Percentiles rank a stretch among this genome's conserved stretches.
phyloP scores from a whole-genome alignment of 2,888 invertebrate genomes.

The Icerya purchasi region DNA sequence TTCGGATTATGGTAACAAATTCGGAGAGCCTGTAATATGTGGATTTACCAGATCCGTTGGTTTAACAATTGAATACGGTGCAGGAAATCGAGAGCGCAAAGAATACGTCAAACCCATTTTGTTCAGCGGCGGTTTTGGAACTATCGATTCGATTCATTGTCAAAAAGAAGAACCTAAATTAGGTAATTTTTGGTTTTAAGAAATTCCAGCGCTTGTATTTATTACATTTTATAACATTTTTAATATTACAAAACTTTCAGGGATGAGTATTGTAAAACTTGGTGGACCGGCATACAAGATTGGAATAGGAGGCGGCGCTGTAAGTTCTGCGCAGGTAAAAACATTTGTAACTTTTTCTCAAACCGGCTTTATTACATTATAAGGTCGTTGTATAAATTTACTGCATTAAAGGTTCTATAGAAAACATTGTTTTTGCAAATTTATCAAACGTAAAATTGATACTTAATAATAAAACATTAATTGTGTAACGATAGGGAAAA shows the following conservation, averaged over 20 bases:
- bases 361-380: too few species aligned
- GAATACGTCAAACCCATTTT: slow-evolving; percentile 98
- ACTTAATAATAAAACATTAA: too few species aligned
- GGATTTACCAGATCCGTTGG: slow-evolving; percentile 89
- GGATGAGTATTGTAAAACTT: slow-evolving; percentile 79
- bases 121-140: slow-evolving; percentile 92
- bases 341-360: too few species aligned
- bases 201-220: too few species aligned
- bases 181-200: slow-evolving; percentile 33
- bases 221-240: too few species aligned
- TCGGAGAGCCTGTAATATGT: slow-evolving; percentile 81
- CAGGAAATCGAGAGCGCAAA: slow-evolving; percentile 32
- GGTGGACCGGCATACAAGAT: slow-evolving; percentile 96
- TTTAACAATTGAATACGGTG: slow-evolving; percentile 34
- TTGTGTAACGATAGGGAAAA: too few species aligned
- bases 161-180: slow-evolving; percentile 50
- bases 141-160: slow-evolving; percentile 62
- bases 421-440: too few species aligned
- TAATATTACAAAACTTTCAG: slow-evolving; percentile 26
- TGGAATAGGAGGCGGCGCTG: slow-evolving; percentile 96
- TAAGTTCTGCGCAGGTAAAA: slow-evolving; percentile 74
- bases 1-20: slow-evolving; percentile 97
- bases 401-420: too few species aligned
- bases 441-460: too few species aligned
- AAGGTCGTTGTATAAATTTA: too few species aligned